These are phyloP conservation scores for Sminthurinus aureus DNA, from an alignment of 2,888 invertebrate genomes.

Conservation along the genomic window DNA sequence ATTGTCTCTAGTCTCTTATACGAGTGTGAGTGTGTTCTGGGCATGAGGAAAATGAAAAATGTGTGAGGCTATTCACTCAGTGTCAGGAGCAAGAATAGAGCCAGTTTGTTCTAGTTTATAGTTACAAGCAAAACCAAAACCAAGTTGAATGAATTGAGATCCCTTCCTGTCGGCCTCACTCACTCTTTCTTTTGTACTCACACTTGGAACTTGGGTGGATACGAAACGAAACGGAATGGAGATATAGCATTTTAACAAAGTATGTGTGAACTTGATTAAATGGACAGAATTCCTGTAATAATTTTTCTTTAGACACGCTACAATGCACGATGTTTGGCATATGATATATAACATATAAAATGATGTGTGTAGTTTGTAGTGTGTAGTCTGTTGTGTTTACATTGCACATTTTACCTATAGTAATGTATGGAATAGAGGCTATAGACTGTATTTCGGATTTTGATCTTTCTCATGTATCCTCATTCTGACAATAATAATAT, in stretches of 20 bases:
- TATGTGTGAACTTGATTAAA: neutral
- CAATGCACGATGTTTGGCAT: neutral
- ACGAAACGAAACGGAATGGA: neutral
- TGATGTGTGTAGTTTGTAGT: too few species aligned
- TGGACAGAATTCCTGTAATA: slow-evolving; percentile 19
- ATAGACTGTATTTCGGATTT: slow-evolving; percentile 10
- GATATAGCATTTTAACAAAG: slow-evolving; percentile 1
- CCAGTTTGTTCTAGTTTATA: too few species aligned
- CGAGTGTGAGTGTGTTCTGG: too few species aligned
- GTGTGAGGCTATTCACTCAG: too few species aligned
- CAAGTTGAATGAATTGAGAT: neutral
- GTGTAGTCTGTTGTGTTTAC: too few species aligned
- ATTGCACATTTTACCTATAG: too few species aligned
- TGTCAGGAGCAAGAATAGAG: too few species aligned
- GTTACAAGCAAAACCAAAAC: too few species aligned
- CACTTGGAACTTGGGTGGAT: neutral
- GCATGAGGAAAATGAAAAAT: too few species aligned
- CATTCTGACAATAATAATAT: neutral
- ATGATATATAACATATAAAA: too few species aligned
- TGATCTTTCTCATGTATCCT: neutral
- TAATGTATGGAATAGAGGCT: too few species aligned
- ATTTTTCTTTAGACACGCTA: slow-evolving; percentile 3
- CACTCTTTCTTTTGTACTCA: neutral
- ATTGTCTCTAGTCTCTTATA: too few species aligned
- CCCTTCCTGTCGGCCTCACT: neutral